Evolutionary conservation across 2,113 vertebrate species (phyloP), one percentile per base, ranked within the genome.

Genomic region (Heloderma charlesbogerti): DNA sequence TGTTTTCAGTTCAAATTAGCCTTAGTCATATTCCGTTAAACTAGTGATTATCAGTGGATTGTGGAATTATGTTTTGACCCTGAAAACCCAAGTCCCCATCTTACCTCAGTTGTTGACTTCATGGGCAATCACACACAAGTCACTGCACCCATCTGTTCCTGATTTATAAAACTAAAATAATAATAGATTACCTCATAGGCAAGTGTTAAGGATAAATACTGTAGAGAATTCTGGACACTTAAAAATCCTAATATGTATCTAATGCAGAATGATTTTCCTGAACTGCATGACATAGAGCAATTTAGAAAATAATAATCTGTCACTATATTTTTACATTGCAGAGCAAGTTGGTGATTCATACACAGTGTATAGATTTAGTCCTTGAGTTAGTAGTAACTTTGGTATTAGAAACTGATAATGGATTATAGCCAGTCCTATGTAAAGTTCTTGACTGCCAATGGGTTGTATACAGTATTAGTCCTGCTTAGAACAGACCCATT

Each of bases 221-320:
- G 15, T 45, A 60, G 37, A 88, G 16, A 77, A 86, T 71, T 86
- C 43, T 71, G 66, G 16, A 45, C 40, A 78, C 34, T 63, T 9
- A 63, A 43, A 78, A 78, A 60, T 40, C 37, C n/a, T 51, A 69
- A 81, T 63, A 22, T 29, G 15, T 79, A 77, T 48, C 69, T 63
- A 45, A n/a, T 40, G 43, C 25, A 75, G n/a, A 74, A 45, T 84
- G 22, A 20, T 91, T 57, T 88, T 29, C 89, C 78, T 48, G 9
- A 88, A 51, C 3, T 34, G 60, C 69, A 60, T 63, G 81, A 92
- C 60, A 75, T 34, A 2, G 16, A 20, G 88, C 54, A 85, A 89
- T 81, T 66, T 89, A 51, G 31, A 91, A 90, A 87, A 75, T 90
- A 78, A 27, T 92, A 57, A 67, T 93, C 66, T 88, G 80, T 34